phyloP scores from a whole-genome alignment of 1,140 invertebrate species.

The Atopsyche davidsoni region DNA sequence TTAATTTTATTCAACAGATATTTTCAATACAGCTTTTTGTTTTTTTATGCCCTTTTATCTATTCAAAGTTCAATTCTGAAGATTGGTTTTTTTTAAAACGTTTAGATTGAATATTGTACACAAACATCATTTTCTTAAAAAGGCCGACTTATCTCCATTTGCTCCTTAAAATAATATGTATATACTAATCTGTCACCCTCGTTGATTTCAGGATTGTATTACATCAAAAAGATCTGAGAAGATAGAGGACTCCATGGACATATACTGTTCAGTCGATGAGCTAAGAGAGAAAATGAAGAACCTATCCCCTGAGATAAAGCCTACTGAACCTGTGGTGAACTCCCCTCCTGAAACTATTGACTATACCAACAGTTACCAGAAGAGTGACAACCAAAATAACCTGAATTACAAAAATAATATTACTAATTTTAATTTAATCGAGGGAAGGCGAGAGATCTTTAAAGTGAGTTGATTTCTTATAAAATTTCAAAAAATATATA shows the following conservation, averaged over 20 bases:
- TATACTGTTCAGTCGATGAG: conserved; percentile 60
- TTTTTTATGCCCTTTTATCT: too few relatives aligned
- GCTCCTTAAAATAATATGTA: too few relatives aligned
- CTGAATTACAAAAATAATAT: conserved; percentile 29
- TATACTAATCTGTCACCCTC: neutral
- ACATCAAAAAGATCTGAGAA: conserved; percentile 42
- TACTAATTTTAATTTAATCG: conserved; percentile 45
- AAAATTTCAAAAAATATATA: neutral
- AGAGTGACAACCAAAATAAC: conserved; percentile 18
- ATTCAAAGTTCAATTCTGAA: too few relatives aligned
- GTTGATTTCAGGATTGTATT: conserved; percentile 19
- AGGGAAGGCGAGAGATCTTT: conserved; percentile 50
- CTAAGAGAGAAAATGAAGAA: conserved; percentile 48
- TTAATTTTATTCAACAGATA: too few relatives aligned
- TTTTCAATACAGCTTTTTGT: too few relatives aligned
- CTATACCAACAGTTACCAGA: conserved; percentile 39
- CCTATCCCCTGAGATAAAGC: conserved; percentile 39
- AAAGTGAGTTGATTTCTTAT: conserved; percentile 36
- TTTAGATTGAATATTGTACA: too few relatives aligned
- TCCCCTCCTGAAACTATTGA: conserved; percentile 31
- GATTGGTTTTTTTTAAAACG: too few relatives aligned
- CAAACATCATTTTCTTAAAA: too few relatives aligned
- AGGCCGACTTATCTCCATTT: too few relatives aligned
- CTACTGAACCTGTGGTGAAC: conserved; percentile 35
- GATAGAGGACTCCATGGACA: conserved; percentile 47